A percentile compares a stretch with the other conserved stretches of the same genome.
phyloP scores from a whole-genome alignment of 2,888 invertebrate genomes.

The Pristionchus maxplancki region DNA sequence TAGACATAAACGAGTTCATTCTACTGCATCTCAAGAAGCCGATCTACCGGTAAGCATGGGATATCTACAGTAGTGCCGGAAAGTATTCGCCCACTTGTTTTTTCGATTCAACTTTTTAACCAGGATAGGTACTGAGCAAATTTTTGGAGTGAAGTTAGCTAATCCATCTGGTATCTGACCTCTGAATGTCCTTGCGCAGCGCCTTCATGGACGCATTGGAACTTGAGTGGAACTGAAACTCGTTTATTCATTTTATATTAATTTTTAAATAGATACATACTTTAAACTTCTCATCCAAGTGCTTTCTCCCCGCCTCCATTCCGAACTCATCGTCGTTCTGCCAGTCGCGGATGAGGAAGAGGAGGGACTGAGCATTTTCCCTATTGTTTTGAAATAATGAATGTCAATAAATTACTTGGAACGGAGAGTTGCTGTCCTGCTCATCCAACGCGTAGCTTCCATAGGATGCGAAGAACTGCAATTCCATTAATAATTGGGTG shows the following conservation, averaged over 20 bases:
- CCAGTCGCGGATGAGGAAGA: constrained; percentile 2
- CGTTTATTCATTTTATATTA: no score
- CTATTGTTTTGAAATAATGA: not conserved
- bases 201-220: not conserved
- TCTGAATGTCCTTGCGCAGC: constrained; percentile 2
- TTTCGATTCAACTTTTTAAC: no score
- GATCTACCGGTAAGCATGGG: no score
- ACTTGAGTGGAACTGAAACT: not conserved
- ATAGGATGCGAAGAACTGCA: constrained; percentile 7
- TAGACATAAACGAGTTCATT: no score
- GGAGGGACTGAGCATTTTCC: not conserved
- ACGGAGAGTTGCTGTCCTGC: constrained; percentile 6
- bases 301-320: not conserved
- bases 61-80: no score
- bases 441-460: not conserved
- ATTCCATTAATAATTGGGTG: not conserved
- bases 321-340: constrained; percentile 29
- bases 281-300: not conserved
- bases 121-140: no score
- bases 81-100: no score
- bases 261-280: not conserved
- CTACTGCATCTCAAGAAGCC: no score
- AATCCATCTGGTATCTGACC: not conserved
- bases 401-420: not conserved
- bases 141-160: no score